These are phyloP conservation scores for Phragmatobia fuliginosa DNA, from an alignment of 2,888 invertebrate species.

Conservation along the genomic window DNA sequence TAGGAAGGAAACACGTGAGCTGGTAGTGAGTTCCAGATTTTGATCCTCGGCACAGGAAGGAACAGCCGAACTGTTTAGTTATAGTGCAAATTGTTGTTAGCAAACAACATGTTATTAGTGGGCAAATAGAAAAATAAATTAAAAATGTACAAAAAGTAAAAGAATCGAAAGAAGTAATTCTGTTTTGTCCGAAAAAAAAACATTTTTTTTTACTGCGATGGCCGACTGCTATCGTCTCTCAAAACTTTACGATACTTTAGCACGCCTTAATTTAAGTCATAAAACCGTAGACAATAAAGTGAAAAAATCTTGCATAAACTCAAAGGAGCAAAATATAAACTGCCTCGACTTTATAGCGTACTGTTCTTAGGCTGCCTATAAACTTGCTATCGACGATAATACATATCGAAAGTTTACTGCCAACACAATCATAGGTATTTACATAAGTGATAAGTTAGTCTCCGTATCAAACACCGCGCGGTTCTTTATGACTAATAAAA, in stretches of 20 bases:
- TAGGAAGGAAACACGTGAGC: too few species aligned
- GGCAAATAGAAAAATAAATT: too few species aligned
- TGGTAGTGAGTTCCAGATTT: too few species aligned
- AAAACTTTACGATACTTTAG: constrained; percentile 44
- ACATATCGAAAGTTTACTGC: constrained; percentile 22
- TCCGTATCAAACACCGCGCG: constrained; percentile 41
- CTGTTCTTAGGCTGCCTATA: constrained; percentile 7
- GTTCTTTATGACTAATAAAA: constrained; percentile 62
- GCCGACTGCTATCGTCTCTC: constrained; percentile 28
- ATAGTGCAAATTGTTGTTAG: too few species aligned
- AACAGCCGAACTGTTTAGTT: too few species aligned
- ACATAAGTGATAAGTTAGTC: constrained; percentile 41
- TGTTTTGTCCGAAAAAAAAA: constrained; percentile 6
- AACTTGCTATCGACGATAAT: constrained; percentile 13
- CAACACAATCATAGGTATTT: constrained; percentile 20
- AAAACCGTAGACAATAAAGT: constrained; percentile 33
- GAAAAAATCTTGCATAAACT: constrained; percentile 25
- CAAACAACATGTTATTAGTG: too few species aligned
- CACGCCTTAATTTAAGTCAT: constrained; percentile 31
- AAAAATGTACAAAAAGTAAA: neutral
- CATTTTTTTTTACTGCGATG: constrained; percentile 23
- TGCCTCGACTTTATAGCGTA: constrained; percentile 2
- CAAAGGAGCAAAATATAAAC: constrained; percentile 15
- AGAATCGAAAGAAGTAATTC: neutral
- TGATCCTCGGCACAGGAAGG: too few species aligned